Conservation (phyloP, 2,888 invertebrate genomes). For the Polia nebulosa region DNA sequence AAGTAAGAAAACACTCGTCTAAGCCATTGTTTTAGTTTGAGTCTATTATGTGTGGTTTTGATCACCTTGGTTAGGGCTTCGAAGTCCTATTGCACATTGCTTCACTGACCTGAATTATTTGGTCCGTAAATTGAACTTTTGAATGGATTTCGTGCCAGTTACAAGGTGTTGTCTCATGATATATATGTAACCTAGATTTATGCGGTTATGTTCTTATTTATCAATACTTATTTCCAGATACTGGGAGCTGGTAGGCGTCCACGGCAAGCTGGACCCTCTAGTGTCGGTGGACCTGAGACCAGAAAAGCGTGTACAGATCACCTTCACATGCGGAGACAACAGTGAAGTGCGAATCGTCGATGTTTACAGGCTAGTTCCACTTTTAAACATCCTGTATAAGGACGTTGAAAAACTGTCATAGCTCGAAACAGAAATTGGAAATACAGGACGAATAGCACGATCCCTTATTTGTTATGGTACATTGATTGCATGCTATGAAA, state of each 20-base stretch:
- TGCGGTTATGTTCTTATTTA: background rate
- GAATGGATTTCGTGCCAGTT: background rate
- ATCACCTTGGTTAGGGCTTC: background rate
- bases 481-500: background rate
- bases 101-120: background rate
- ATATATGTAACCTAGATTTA: background rate
- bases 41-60: background rate
- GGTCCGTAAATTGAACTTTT: background rate
- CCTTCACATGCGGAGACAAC: conserved; percentile 94
- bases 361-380: conserved; percentile 91
- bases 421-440: background rate
- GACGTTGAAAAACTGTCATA: background rate
- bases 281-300: conserved; percentile 97
- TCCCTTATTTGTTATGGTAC: background rate
- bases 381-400: background rate
- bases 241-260: conserved; percentile 95
- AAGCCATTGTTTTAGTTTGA: background rate
- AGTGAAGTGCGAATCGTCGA: conserved; percentile 94
- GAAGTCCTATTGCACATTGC: too few species aligned
- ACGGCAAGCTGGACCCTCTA: conserved; percentile 97
- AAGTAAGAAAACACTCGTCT: background rate
- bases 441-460: background rate
- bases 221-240: conserved; percentile 90
- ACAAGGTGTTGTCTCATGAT: background rate
- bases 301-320: conserved; percentile 96